phyloP scores from a whole-genome alignment of 2,113 vertebrate genomes.

The Coracopsis vasa region DNA sequence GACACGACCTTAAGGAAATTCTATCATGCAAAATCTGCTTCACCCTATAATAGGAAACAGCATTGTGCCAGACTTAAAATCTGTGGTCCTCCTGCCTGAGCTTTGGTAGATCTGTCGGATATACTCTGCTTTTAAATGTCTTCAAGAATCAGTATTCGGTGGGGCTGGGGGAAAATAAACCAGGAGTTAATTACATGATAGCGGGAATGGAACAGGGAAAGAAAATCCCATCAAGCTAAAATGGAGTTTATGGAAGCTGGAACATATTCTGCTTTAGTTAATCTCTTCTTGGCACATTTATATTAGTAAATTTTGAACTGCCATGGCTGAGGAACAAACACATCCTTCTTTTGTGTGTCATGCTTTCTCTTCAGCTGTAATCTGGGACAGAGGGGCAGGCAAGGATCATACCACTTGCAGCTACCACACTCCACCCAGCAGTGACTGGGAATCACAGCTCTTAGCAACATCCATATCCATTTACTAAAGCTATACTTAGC shows the following conservation, averaged over 20 bases:
- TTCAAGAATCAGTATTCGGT: background rate
- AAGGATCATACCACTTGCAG: background rate
- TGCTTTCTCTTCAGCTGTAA: background rate
- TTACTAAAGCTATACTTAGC: background rate
- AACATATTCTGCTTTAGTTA: background rate
- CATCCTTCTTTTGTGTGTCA: background rate
- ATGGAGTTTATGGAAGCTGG: background rate
- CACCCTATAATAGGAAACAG: background rate
- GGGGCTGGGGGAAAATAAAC: background rate
- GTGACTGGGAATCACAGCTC: background rate
- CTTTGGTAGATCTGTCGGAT: background rate
- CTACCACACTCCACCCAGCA: background rate
- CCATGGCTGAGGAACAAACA: background rate
- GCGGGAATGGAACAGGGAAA: background rate
- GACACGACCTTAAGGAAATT: background rate
- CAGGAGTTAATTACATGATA: background rate
- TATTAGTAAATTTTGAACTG: background rate
- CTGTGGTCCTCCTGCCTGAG: background rate
- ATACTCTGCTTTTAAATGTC: background rate
- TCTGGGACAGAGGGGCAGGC: background rate
- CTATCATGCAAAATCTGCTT: background rate
- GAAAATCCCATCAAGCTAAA: background rate
- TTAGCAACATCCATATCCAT: background rate
- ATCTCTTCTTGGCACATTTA: background rate
- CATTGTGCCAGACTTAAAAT: background rate